Evolutionary conservation across 2,113 vertebrate species (phyloP).

Genomic region (Macquaria australasica): DNA sequence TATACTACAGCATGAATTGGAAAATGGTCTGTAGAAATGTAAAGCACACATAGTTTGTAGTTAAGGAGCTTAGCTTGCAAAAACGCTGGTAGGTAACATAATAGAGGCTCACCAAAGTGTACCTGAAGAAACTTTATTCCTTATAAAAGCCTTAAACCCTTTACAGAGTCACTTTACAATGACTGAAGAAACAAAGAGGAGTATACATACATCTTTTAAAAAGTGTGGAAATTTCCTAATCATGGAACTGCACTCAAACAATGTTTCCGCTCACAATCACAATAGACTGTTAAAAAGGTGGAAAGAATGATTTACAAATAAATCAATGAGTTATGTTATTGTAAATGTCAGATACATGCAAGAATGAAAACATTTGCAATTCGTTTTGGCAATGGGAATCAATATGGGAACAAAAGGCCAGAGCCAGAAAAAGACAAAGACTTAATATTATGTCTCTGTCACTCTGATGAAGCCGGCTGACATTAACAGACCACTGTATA

Average conservation of each 20-base stretch:
- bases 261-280: slow-evolving; percentile 33
- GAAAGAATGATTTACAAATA: slow-evolving; percentile 13
- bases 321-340: background rate
- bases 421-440: slow-evolving; percentile 11
- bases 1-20: background rate
- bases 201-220: slow-evolving; percentile 49
- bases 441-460: slow-evolving; percentile 6
- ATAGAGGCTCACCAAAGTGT: background rate
- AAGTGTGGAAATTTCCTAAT: slow-evolving; percentile 22
- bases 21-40: background rate
- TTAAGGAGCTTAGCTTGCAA: background rate
- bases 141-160: slow-evolving; percentile 81
- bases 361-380: slow-evolving; percentile 13
- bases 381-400: slow-evolving; percentile 47
- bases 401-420: slow-evolving; percentile 11
- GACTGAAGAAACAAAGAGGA: slow-evolving; percentile 58
- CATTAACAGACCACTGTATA: background rate
- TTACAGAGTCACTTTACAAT: slow-evolving; percentile 74
- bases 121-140: slow-evolving; percentile 83
- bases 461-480: slow-evolving; percentile 20
- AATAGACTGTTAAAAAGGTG: background rate
- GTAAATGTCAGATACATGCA: slow-evolving; percentile 39
- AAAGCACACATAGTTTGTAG: background rate
- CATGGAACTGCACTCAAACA: slow-evolving; percentile 50
- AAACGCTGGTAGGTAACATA: background rate